Percentiles rank a stretch among this genome's conserved stretches.
Evolutionary conservation across 2,113 vertebrate genomes (phyloP).

Genomic region (Clarias magur): DNA sequence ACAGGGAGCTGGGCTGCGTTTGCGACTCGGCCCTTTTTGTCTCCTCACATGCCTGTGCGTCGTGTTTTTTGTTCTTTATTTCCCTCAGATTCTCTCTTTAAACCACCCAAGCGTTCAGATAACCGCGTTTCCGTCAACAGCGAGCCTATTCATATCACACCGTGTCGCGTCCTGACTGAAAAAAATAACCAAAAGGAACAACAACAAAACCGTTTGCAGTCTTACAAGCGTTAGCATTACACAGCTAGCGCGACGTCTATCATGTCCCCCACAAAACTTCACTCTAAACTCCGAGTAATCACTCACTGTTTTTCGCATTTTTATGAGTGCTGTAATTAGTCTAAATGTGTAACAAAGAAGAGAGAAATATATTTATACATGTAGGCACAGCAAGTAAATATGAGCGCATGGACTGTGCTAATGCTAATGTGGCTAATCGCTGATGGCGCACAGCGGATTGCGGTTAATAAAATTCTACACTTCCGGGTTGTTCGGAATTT

Average conservation of each 20-base stretch:
- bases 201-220: background rate
- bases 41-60: background rate
- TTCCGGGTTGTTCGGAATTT: background rate
- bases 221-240: background rate
- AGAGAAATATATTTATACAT: background rate
- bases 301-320: background rate
- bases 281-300: background rate
- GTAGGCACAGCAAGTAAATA: background rate
- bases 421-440: background rate
- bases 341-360: background rate
- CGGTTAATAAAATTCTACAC: background rate
- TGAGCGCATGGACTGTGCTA: background rate
- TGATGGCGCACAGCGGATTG: conserved; percentile 18
- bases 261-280: too few relatives aligned
- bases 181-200: background rate
- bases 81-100: background rate
- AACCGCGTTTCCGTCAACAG: background rate
- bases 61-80: conserved; percentile 17
- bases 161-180: background rate
- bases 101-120: background rate
- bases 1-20: background rate
- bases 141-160: background rate
- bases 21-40: conserved; percentile 7
- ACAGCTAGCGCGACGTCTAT: background rate
- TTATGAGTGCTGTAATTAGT: too few relatives aligned